Conservation (phyloP, 2,888 invertebrate genomes). For the Chrysolina americana region DNA sequence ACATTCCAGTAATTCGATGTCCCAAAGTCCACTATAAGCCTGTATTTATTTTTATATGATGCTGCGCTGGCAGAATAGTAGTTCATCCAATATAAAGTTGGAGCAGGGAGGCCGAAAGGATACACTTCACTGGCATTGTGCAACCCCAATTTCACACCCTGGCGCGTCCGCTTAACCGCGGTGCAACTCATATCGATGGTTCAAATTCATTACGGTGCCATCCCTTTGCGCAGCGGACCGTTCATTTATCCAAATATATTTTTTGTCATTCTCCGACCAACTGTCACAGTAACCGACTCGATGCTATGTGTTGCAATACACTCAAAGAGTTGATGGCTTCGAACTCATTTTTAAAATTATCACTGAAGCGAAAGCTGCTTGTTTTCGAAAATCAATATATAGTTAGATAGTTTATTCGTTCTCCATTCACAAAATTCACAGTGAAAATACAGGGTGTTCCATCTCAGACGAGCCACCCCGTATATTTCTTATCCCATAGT, state of each 20-base stretch:
- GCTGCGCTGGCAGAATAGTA: conserved; percentile 62
- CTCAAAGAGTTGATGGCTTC: neutral
- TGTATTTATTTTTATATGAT: conserved; percentile 66
- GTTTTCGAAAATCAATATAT: too few species aligned
- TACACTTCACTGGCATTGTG: conserved; percentile 65
- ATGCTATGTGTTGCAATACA: neutral
- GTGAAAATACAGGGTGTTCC: too few species aligned
- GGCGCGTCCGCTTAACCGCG: conserved; percentile 62
- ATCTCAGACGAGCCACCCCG: too few species aligned
- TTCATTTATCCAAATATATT: conserved; percentile 45
- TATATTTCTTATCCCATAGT: too few species aligned
- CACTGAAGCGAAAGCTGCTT: too few species aligned
- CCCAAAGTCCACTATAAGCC: conserved; percentile 63
- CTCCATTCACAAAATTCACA: too few species aligned
- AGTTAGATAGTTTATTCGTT: too few species aligned
- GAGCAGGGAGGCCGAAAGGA: conserved; percentile 47
- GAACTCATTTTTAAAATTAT: too few species aligned
- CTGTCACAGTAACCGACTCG: conserved; percentile 26
- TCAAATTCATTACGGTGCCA: conserved; percentile 65
- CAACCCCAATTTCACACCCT: conserved; percentile 68
- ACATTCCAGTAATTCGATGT: conserved; percentile 56
- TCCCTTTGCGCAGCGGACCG: conserved; percentile 56
- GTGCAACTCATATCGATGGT: conserved; percentile 67
- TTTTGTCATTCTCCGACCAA: conserved; percentile 35
- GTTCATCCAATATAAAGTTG: conserved; percentile 59